Evolutionary conservation across 1,140 invertebrate species (phyloP).

Genomic region (Ooceraea biroi): DNA sequence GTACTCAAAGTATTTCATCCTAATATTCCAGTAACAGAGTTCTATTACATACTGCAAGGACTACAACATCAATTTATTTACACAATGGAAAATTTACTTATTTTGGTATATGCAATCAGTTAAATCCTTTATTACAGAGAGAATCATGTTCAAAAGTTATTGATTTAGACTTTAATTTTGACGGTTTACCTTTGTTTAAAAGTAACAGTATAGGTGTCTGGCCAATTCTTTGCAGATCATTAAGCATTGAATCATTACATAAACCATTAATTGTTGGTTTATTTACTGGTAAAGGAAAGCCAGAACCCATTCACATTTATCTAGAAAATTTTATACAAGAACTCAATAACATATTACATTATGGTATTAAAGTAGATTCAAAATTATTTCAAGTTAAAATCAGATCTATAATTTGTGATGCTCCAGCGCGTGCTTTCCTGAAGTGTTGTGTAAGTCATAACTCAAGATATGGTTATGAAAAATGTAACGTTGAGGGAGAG

Average conservation of each 20-base stretch:
- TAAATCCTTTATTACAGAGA: not conserved
- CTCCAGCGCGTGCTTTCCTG: not conserved
- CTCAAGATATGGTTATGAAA: constrained; percentile 1
- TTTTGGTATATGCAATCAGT: not conserved
- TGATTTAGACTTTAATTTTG: constrained; percentile 8
- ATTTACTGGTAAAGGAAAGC: not conserved
- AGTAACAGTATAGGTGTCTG: constrained; percentile 3
- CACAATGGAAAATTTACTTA: constrained; percentile 22
- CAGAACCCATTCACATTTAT: not conserved
- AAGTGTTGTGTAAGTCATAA: constrained; percentile 10
- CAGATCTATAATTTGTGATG: constrained; percentile 6
- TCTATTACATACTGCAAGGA: not conserved
- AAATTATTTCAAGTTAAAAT: constrained; percentile 17
- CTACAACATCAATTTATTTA: not conserved
- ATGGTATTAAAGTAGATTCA: not conserved
- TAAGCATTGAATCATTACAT: not conserved
- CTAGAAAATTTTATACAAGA: constrained; percentile 5
- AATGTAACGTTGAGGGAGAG: not conserved
- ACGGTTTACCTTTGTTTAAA: constrained; percentile 13
- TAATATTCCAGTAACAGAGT: not conserved
- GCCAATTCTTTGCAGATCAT: constrained; percentile 20
- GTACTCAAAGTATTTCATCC: not conserved
- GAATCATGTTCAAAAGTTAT: constrained; percentile 1
- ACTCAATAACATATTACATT: not conserved
- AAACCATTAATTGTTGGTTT: constrained; percentile 2